Conservation (phyloP, 2,113 vertebrate genomes). For the Saguinus imperator region DNA sequence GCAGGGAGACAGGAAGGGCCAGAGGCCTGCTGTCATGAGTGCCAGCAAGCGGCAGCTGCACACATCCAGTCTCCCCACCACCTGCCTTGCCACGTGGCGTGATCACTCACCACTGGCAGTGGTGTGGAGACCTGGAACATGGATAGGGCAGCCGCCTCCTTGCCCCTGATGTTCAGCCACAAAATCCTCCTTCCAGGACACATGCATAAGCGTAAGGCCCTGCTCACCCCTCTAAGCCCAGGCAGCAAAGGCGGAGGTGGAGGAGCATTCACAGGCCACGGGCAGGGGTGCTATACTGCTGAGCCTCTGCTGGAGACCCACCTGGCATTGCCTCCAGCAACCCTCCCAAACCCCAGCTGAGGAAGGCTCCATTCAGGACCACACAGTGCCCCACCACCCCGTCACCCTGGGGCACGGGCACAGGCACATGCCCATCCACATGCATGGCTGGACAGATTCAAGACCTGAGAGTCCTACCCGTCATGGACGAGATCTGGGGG, state of each 20-base stretch:
- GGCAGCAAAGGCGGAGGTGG: not conserved
- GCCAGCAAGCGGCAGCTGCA: not conserved
- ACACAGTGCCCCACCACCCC: not conserved
- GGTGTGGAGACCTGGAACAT: constrained; percentile 18
- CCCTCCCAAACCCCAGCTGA: not conserved
- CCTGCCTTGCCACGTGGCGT: not conserved
- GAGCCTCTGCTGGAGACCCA: not conserved
- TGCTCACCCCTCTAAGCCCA: not conserved
- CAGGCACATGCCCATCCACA: not conserved
- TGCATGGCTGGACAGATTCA: not conserved
- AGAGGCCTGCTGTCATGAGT: not conserved
- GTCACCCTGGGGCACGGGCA: not conserved
- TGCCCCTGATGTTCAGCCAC: constrained; percentile 58
- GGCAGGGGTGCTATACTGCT: not conserved
- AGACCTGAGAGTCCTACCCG: constrained; percentile 81
- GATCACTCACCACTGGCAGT: constrained; percentile 61
- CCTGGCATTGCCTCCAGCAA: not conserved
- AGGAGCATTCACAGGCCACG: not conserved
- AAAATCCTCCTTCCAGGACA: constrained; percentile 55
- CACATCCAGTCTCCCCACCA: not conserved
- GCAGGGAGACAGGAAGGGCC: not conserved
- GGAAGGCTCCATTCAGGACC: not conserved
- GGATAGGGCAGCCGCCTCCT: constrained; percentile 36
- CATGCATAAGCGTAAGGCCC: not conserved
- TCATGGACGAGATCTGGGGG: constrained; percentile 77